A percentile compares a stretch with the other conserved stretches of the same genome.
Conservation (phyloP, 1,140 invertebrate species). For the Conopomorpha cramerella region DNA sequence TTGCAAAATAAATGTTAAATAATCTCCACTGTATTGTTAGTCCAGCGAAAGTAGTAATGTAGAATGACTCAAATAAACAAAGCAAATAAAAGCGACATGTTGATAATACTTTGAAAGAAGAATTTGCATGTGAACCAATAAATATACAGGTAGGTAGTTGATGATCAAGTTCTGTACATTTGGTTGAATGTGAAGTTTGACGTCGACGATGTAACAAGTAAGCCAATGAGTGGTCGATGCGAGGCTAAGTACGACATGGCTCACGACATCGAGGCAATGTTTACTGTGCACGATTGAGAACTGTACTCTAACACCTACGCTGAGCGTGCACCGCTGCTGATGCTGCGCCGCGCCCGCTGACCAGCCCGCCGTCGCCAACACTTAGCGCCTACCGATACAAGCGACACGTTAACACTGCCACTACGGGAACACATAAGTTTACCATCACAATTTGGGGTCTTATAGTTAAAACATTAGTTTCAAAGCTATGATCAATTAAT, state of each 20-base stretch:
- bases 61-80: constrained; percentile 43
- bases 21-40: constrained; percentile 20
- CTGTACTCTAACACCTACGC: constrained; percentile 27
- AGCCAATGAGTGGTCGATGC: constrained; percentile 43
- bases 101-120: constrained; percentile 38
- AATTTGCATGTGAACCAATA: constrained; percentile 34
- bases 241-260: constrained; percentile 43
- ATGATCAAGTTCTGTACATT: constrained; percentile 43
- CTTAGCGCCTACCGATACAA: neutral
- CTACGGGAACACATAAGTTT: neutral
- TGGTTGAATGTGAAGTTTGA: constrained; percentile 40
- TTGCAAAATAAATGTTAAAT: neutral
- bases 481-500: too few relatives aligned
- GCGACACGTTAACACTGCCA: neutral
- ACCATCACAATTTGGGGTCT: neutral
- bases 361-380: neutral
- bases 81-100: constrained; percentile 36
- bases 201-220: constrained; percentile 49
- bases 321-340: constrained; percentile 25
- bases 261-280: constrained; percentile 44
- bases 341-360: constrained; percentile 3
- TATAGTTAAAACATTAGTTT: too few relatives aligned
- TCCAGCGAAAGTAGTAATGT: constrained; percentile 9
- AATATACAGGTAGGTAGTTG: too few relatives aligned
- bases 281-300: constrained; percentile 31